These are phyloP conservation scores for Poecile atricapillus DNA, from an alignment of 2,113 vertebrate genomes.

Conservation along the genomic window DNA sequence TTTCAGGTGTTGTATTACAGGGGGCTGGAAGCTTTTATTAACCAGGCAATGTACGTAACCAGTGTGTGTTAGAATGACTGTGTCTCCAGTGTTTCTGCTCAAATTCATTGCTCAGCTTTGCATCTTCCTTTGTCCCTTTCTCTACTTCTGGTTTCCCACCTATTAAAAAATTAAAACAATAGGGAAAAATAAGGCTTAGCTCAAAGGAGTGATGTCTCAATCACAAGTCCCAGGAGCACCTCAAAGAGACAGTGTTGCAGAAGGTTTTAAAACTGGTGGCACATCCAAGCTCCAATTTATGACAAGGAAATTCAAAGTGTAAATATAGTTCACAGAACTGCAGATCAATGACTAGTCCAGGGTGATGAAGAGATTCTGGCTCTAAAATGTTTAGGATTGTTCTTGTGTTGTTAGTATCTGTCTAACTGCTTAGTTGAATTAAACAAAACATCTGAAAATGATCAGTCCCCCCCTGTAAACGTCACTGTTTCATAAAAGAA, in stretches of 20 bases:
- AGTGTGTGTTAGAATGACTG: neutral
- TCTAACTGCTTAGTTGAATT: constrained; percentile 49
- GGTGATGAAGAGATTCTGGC: constrained; percentile 32
- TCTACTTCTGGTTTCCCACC: neutral
- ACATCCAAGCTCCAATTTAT: neutral
- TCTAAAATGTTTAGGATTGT: constrained; percentile 29
- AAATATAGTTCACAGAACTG: neutral
- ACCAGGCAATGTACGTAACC: neutral
- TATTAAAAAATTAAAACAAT: neutral
- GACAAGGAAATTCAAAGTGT: neutral
- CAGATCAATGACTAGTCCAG: neutral
- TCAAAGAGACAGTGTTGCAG: neutral
- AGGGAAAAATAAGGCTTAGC: neutral
- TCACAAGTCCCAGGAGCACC: neutral
- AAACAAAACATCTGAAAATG: constrained; percentile 69
- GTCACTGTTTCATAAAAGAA: constrained; percentile 45
- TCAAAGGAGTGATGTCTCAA: neutral
- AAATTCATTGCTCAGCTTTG: neutral
- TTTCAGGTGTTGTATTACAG: constrained; percentile 59
- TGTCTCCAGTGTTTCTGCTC: neutral
- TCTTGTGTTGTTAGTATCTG: constrained; percentile 41
- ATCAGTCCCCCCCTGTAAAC: constrained; percentile 24
- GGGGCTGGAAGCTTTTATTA: constrained; percentile 50
- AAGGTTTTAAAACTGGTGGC: neutral
- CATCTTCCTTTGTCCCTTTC: neutral